Evolutionary conservation across 2,113 vertebrate genomes (phyloP).

Genomic region (Cyanoramphus novaezelandiae): DNA sequence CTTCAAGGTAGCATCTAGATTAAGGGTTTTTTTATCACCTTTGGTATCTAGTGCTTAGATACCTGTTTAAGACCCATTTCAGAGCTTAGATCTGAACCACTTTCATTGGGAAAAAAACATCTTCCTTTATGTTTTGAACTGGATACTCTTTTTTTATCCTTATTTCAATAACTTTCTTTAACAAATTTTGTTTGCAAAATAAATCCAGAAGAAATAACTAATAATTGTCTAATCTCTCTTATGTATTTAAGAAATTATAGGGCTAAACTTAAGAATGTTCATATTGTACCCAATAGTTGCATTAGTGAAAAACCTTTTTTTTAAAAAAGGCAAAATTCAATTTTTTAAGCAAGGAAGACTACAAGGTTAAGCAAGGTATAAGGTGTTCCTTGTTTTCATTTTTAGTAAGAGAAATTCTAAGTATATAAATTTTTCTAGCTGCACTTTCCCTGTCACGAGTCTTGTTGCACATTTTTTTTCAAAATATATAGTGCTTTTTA

Average conservation of each 20-base stretch:
- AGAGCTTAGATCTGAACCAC: neutral
- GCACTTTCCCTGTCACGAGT: neutral
- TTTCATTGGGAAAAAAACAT: neutral
- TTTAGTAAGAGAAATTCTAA: neutral
- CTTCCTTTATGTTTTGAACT: neutral
- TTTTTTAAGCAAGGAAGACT: neutral
- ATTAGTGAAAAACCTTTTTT: neutral
- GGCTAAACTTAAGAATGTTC: neutral
- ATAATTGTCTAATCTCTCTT: neutral
- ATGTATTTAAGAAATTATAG: neutral
- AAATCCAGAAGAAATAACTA: neutral
- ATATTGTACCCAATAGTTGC: neutral
- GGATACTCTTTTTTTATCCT: neutral
- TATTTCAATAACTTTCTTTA: neutral
- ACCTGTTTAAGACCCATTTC: neutral
- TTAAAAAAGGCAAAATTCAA: neutral
- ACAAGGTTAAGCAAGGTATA: neutral
- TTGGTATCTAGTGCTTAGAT: neutral
- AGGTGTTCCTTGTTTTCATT: neutral
- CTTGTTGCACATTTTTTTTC: rapidly evolving
- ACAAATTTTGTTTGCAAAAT: neutral
- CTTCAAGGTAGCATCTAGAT: neutral
- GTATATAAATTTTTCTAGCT: neutral
- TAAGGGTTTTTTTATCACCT: neutral
- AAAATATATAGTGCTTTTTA: neutral